A percentile compares a stretch with the other conserved stretches of the same genome.
Conservation (phyloP, 1,140 invertebrate species). For the Bombus waltoni region DNA sequence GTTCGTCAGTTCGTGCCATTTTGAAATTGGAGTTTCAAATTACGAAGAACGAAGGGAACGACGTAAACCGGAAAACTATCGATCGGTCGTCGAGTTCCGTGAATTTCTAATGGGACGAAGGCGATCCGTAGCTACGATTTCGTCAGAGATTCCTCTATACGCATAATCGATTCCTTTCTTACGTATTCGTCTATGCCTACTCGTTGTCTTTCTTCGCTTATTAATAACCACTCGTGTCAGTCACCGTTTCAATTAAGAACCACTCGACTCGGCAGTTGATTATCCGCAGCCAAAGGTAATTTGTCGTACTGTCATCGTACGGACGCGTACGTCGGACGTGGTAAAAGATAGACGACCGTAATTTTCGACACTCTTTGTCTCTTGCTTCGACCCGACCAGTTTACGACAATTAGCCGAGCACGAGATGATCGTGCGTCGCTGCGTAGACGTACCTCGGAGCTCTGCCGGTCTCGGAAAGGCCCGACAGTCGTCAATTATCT, state of each 20-base stretch:
- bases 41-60: too few relatives aligned
- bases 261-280: constrained; percentile 24
- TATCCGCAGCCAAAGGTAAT: constrained; percentile 40
- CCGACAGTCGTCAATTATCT: constrained; percentile 64
- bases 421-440: constrained; percentile 25
- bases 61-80: too few relatives aligned
- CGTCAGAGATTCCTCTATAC: too few relatives aligned
- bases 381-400: constrained; percentile 27
- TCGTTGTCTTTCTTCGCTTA: neutral
- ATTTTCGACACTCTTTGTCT: constrained; percentile 61
- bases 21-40: too few relatives aligned
- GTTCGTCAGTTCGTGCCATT: too few relatives aligned
- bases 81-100: too few relatives aligned
- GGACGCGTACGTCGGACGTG: neutral
- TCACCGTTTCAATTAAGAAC: constrained; percentile 56
- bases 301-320: constrained; percentile 57
- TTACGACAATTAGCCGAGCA: constrained; percentile 57
- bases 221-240: constrained; percentile 56
- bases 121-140: neutral
- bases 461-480: constrained; percentile 7
- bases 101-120: neutral
- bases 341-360: constrained; percentile 25
- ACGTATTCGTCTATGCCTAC: too few relatives aligned
- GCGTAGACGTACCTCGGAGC: constrained; percentile 7
- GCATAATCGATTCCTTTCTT: constrained; percentile 26